phyloP scores from a whole-genome alignment of 2,888 invertebrate species.

The Morpho achilles region DNA sequence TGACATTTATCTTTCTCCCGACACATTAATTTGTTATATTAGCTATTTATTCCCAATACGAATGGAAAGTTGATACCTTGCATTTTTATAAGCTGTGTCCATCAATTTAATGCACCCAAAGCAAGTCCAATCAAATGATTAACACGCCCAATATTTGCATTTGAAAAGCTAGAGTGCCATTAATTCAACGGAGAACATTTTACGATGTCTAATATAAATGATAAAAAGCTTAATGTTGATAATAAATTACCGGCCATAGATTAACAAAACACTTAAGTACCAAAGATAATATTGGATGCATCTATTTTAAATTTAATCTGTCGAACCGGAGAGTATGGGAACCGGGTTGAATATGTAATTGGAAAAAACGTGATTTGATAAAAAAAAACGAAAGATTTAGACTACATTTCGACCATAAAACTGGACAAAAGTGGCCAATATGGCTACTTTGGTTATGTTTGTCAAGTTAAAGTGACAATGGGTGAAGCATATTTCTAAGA shows the following conservation, averaged over 20 bases:
- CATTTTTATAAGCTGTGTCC: background rate
- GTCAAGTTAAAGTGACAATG: no score
- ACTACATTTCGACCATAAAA: no score
- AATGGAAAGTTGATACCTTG: conserved; percentile 8
- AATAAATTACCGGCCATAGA: conserved; percentile 12
- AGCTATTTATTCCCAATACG: no score
- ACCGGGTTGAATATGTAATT: background rate
- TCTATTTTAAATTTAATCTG: background rate
- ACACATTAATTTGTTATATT: no score
- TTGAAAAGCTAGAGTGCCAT: conserved; percentile 15
- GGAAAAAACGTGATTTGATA: no score
- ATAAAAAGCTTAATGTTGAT: conserved; percentile 13
- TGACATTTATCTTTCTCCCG: no score
- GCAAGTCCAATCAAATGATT: conserved; percentile 14
- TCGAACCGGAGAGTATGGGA: background rate
- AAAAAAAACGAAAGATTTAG: no score
- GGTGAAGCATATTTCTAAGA: no score
- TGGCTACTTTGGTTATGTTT: no score
- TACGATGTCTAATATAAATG: conserved; percentile 15
- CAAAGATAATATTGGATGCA: background rate
- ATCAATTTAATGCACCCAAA: conserved; percentile 7
- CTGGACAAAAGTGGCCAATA: no score
- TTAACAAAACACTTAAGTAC: conserved; percentile 13
- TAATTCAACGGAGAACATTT: conserved; percentile 13
- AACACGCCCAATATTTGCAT: conserved; percentile 19